These are phyloP conservation scores for Pelagia noctiluca DNA, from an alignment of 30 jellyfish, hydroid and myxozoan species.

Conservation along the genomic window DNA sequence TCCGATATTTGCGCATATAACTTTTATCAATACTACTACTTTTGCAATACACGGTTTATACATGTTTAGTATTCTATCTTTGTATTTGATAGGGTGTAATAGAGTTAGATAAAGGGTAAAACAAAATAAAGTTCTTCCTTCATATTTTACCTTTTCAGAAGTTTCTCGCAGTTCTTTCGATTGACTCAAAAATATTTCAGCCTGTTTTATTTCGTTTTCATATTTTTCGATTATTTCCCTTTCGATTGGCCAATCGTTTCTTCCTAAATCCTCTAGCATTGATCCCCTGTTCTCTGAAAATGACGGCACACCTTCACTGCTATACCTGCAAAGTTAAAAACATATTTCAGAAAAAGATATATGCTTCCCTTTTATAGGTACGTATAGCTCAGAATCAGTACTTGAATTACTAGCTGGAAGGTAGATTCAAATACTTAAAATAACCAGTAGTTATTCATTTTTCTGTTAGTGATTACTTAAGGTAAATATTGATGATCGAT, in stretches of 20 bases:
- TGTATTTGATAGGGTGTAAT: too few species aligned
- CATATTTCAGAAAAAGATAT: not conserved
- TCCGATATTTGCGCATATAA: too few species aligned
- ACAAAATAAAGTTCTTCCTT: too few species aligned
- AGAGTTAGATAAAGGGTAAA: too few species aligned
- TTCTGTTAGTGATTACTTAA: too few species aligned
- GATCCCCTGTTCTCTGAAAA: conserved; percentile 65
- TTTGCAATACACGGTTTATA: too few species aligned
- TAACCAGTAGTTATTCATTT: too few species aligned
- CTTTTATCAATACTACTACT: too few species aligned
- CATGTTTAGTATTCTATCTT: too few species aligned
- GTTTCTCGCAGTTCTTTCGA: conserved; percentile 80
- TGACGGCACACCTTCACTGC: conserved; percentile 66
- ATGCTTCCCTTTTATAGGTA: not conserved
- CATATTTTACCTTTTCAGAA: conserved; percentile 79
- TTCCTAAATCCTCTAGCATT: conserved; percentile 71
- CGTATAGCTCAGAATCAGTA: not conserved
- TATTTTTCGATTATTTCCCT: conserved; percentile 42
- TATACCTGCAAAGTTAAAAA: conserved; percentile 37
- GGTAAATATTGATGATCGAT: too few species aligned
- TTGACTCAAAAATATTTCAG: conserved; percentile 66
- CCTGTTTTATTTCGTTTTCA: conserved; percentile 84
- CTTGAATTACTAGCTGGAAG: too few species aligned
- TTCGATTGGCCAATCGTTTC: conserved; percentile 67
- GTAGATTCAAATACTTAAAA: too few species aligned